phyloP scores from a whole-genome alignment of 2,888 invertebrate species.

The Drosophila cognata region DNA sequence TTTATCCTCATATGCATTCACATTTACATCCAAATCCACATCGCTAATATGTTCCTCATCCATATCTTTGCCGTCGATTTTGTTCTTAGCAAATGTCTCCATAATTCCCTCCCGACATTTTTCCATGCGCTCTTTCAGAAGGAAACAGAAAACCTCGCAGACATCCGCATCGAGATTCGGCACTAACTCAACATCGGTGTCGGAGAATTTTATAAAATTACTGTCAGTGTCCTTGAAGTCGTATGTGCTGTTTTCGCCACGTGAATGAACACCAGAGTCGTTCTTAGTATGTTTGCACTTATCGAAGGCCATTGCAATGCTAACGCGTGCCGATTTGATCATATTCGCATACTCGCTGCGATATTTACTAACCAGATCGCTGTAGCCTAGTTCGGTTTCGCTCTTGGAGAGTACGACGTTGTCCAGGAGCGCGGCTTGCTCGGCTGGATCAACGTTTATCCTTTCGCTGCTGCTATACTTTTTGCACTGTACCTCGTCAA shows the following conservation, averaged over 20 bases:
- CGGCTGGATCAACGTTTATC: conserved; percentile 23
- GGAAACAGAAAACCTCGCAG: conserved; percentile 91
- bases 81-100: conserved; percentile 65
- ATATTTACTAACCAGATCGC: conserved; percentile 46
- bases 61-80: conserved; percentile 3
- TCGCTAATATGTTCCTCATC: conserved; percentile 62
- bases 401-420: conserved; percentile 17
- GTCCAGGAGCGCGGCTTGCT: conserved; percentile 8
- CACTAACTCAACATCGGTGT: conserved; percentile 75
- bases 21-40: conserved; percentile 61
- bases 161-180: conserved; percentile 84
- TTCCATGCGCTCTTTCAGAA: conserved; percentile 91
- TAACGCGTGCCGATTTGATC: conserved; percentile 70
- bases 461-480: conserved; percentile 50
- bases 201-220: conserved; percentile 62
- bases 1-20: conserved; percentile 49
- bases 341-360: conserved; percentile 70
- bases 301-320: conserved; percentile 80
- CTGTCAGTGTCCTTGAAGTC: conserved; percentile 52
- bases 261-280: conserved; percentile 84
- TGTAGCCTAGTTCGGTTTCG: conserved; percentile 30
- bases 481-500: conserved; percentile 66
- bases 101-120: conserved; percentile 90
- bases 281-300: conserved; percentile 69
- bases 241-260: conserved; percentile 81